Percentiles rank a stretch among this genome's conserved stretches.
Evolutionary conservation across 2,888 invertebrate species (phyloP).

Genomic region (Drosophila colorata): DNA sequence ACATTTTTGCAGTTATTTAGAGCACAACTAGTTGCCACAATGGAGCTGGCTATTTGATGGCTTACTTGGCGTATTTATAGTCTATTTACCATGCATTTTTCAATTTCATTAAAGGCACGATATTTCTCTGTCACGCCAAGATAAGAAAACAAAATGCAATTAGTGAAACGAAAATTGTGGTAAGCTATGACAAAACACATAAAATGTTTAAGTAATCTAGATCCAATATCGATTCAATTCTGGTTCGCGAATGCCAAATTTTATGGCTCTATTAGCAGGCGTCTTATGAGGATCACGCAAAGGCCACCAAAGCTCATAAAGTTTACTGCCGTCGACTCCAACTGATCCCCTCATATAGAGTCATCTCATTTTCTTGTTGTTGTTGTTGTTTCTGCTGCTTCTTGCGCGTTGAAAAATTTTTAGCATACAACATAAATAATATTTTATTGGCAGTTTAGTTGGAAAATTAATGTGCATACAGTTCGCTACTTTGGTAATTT

Average conservation of each 20-base stretch:
- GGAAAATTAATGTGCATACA: slow-evolving; percentile 77
- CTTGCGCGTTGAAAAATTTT: slow-evolving; percentile 55
- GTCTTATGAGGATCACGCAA: slow-evolving; percentile 31
- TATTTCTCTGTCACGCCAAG: slow-evolving; percentile 12
- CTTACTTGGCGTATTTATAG: slow-evolving; percentile 25
- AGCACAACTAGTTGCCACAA: not conserved
- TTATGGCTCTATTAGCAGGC: slow-evolving; percentile 71
- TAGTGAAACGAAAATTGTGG: not conserved
- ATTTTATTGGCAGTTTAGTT: slow-evolving; percentile 82
- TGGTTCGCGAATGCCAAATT: slow-evolving; percentile 19
- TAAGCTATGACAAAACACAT: not conserved
- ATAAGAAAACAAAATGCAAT: slow-evolving; percentile 22
- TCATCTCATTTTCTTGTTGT: slow-evolving; percentile 30
- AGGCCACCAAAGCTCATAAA: slow-evolving; percentile 56
- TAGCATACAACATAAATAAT: slow-evolving; percentile 75
- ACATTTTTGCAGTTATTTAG: slow-evolving; percentile 10
- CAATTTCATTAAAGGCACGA: slow-evolving; percentile 12
- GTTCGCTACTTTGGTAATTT: slow-evolving; percentile 81
- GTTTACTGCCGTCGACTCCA: slow-evolving; percentile 48
- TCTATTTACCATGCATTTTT: not conserved
- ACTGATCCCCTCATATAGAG: slow-evolving; percentile 40
- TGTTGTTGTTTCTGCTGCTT: slow-evolving; percentile 18
- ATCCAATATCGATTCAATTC: slow-evolving; percentile 9
- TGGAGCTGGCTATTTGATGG: not conserved
- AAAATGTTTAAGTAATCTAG: slow-evolving; percentile 8